phyloP scores from a whole-genome alignment of 2,797 vertebrate genomes.

The Acipenser ruthenus region DNA sequence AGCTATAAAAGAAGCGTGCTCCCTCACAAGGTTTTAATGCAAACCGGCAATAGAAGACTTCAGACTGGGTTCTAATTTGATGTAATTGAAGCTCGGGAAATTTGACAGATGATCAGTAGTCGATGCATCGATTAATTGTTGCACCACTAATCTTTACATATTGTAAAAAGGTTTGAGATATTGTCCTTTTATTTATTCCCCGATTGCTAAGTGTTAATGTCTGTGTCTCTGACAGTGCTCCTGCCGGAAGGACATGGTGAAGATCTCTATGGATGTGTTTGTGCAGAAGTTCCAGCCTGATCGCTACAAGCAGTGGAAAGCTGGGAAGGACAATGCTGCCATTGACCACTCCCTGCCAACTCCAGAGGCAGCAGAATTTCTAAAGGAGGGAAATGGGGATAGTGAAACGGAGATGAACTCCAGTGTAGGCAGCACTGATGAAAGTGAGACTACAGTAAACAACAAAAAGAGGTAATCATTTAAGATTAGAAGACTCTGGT shows the following conservation, averaged over 20 bases:
- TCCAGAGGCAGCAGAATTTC: conserved; percentile 68
- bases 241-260: conserved; percentile 94
- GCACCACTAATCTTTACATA: too few species aligned
- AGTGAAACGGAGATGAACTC: conserved; percentile 13
- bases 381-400: conserved; percentile 21
- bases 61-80: too few species aligned
- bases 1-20: too few species aligned
- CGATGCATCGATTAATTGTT: too few species aligned
- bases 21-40: too few species aligned
- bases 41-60: too few species aligned
- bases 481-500: too few species aligned
- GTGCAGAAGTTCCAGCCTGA: conserved; percentile 92
- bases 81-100: too few species aligned
- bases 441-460: conserved; percentile 62
- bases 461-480: background rate
- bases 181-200: background rate
- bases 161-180: too few species aligned
- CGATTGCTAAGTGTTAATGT: background rate
- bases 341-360: conserved; percentile 85
- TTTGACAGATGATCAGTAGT: too few species aligned
- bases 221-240: conserved; percentile 66
- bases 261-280: conserved; percentile 97
- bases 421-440: conserved; percentile 31
- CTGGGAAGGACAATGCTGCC: conserved; percentile 73
- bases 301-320: conserved; percentile 90